A percentile compares a stretch with the other conserved stretches of the same genome.
phyloP scores from a whole-genome alignment of 35 echinoderm and acorn worm genomes.

The Diadema setosum region DNA sequence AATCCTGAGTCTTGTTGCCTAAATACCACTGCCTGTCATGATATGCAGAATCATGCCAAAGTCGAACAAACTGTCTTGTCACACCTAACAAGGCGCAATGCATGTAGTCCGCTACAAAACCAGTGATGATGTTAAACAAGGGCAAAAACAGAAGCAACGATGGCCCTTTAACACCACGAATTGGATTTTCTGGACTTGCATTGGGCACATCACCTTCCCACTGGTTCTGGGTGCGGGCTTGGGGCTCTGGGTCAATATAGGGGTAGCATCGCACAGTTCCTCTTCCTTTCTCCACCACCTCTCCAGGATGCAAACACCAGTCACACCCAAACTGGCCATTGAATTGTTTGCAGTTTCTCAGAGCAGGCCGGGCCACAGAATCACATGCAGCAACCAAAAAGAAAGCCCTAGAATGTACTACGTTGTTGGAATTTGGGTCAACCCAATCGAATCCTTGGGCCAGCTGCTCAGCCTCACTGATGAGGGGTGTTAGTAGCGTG shows the following conservation, averaged over 20 bases:
- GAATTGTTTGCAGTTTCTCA: slow-evolving; percentile 50
- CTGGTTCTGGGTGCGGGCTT: not conserved
- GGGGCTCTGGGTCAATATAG: not conserved
- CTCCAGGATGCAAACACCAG: slow-evolving; percentile 17
- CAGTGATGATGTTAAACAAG: slow-evolving; percentile 24
- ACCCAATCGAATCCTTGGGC: slow-evolving; percentile 40
- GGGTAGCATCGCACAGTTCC: slow-evolving; percentile 18
- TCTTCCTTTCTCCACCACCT: slow-evolving; percentile 29
- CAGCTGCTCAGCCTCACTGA: not conserved
- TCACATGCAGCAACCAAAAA: slow-evolving; percentile 22
- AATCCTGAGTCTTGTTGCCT: not conserved
- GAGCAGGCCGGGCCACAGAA: slow-evolving; percentile 23
- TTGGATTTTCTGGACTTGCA: not conserved
- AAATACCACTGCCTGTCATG: slow-evolving; percentile 15
- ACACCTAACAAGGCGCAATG: slow-evolving; percentile 52
- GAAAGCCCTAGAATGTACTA: not conserved
- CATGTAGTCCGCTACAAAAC: slow-evolving; percentile 46
- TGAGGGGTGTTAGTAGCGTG: not conserved
- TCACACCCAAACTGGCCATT: slow-evolving; percentile 48
- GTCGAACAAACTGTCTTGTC: slow-evolving; percentile 2
- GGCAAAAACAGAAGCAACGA: slow-evolving; percentile 30
- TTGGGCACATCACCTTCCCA: not conserved
- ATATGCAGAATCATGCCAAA: slow-evolving; percentile 7
- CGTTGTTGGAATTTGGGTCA: not conserved
- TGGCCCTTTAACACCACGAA: slow-evolving; percentile 46